Evolutionary conservation across 2,113 vertebrate species (phyloP), one percentile per base, ranked within the genome.

Genomic region (Cavia porcellus): DNA sequence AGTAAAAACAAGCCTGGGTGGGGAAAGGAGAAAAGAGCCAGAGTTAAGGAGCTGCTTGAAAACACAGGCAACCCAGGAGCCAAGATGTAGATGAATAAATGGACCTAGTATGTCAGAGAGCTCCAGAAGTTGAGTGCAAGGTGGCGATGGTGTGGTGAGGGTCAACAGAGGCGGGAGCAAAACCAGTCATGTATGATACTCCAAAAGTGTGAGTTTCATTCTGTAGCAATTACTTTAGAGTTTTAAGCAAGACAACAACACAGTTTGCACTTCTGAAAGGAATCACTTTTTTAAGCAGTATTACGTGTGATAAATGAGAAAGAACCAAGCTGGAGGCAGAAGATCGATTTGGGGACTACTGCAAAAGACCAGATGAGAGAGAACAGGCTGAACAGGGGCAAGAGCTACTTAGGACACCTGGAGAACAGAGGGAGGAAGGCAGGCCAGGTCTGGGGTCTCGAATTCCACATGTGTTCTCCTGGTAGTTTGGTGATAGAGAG

Each of bases 301-400:
- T 3, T 4, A 30, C 14, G 0, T 84, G 35, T 87, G 47, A 59
- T 28, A 5, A 35, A 72, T 64, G 38, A 35, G 30, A 72, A 28
- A 25, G 70, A 7, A 32, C 64, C 45, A 50, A 11, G 30, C 20
- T 5, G 15, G 38, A 93, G 57, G 32, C 38, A 64, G 90, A 20
- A 91, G 45, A 50, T 42, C 87, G 70, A 19, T 50, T n/a, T 81
- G 30, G 77, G 57, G 25, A 64, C 70, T 30, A 5, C 14, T 8
- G 45, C 32, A 15, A 59, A 94, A 47, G 24, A 61, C 13, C 35
- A 88, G 92, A 55, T 92, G 59, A 87, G 70, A 90, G 25, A 66
- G 20, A 64, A 25, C 32, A 81, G 13, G 3, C 61, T 19, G 5
- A 42, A 42, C 7, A 1, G 1, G 35, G n/a, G 7, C 20, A 42